Evolutionary conservation across 2,888 invertebrate species (phyloP).

Genomic region (Andrena praecox): DNA sequence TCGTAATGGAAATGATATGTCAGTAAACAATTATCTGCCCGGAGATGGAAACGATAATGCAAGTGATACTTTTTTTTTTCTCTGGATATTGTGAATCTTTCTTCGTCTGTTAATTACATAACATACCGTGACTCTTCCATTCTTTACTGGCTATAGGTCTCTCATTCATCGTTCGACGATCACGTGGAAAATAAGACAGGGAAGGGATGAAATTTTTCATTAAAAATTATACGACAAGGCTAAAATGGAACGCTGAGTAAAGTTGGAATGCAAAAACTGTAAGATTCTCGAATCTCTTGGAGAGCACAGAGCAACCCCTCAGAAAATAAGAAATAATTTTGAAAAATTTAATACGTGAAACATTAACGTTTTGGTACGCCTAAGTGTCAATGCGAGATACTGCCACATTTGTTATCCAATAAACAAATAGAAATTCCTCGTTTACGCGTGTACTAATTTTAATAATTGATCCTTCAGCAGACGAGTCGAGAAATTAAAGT

Average conservation of each 20-base stretch:
- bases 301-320: constrained; percentile 21
- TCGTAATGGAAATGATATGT: not conserved
- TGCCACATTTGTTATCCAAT: too few relatives aligned
- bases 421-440: not conserved
- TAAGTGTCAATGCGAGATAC: too few relatives aligned
- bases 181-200: not conserved
- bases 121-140: constrained; percentile 9
- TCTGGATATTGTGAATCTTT: constrained; percentile 2
- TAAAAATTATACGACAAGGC: not conserved
- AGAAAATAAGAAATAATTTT: not conserved
- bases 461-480: constrained; percentile 16
- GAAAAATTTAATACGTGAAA: not conserved
- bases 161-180: constrained; percentile 13
- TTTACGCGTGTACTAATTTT: constrained; percentile 1
- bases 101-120: not conserved
- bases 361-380: too few relatives aligned
- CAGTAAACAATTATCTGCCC: not conserved
- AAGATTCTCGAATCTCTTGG: not conserved
- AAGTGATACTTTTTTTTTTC: not conserved
- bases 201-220: not conserved
- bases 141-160: constrained; percentile 7
- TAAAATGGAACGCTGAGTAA: not conserved
- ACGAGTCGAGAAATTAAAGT: constrained; percentile 1
- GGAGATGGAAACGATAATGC: not conserved
- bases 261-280: constrained; percentile 19